Base-by-base conservation (phyloP, 2,888 invertebrate species). In the Liopterus haemorrhoidalis region DNA sequence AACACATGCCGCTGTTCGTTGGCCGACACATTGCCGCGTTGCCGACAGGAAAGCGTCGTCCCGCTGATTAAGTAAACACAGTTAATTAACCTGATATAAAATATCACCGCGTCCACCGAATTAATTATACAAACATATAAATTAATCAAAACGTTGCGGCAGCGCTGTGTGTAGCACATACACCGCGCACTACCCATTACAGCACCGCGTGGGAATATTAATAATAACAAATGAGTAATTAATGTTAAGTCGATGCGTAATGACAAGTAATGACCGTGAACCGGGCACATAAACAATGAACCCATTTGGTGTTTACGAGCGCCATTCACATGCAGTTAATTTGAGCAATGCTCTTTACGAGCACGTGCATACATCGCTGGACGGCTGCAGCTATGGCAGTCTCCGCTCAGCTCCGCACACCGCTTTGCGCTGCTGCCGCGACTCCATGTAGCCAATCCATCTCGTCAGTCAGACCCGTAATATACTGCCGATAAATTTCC, bases 221-320 rank as follows among this genome's bases (percentile, higher is more conserved):
- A 46, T 46, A 46, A 46, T 46, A 46, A 46, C 46, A 41, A 46
- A 46, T 45, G 38, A 18, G 46, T 46, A 46, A 46, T 46, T 46
- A 46, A 46, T 46, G 46, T 46, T 36, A 46, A 46, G 46, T 46
- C 41, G 41, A 46, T 41, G 41, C 41, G 31, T 46, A 46, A 46
- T 46, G 46, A 46, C 46, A 46, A 46, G 46, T 46, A 46, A 46
- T 46, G 46, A 39, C 30, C 6, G 31, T 19, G 22, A 25, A 33
- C 22, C 18, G 38, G 18, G 31, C 41, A 30, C 32, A 46, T 46
- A 46, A 46, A 46, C 46, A 46, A 46, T 46, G 31, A 41, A 36
- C 46, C 46, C 41, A 46, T 46, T 46, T 41, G 27, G 25, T 24
- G 39, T 39, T 16, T 39, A 30, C 20, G 39, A 27, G n/a, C 16